Conservation (phyloP, 2,888 invertebrate genomes). For the Resseliella maxima region DNA sequence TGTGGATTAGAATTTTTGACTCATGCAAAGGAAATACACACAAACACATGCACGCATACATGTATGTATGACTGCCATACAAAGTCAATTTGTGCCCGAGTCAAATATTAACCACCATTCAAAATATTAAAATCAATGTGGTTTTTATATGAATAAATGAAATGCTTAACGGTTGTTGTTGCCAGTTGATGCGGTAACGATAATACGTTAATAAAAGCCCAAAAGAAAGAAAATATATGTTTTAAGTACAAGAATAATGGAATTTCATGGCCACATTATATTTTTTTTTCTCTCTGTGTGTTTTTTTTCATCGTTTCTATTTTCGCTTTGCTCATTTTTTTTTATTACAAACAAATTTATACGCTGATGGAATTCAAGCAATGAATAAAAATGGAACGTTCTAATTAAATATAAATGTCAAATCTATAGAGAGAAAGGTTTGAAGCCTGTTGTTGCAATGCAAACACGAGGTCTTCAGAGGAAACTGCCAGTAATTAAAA, state of each 20-base stretch:
- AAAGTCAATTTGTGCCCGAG: background rate
- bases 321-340: background rate
- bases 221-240: background rate
- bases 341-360: no score
- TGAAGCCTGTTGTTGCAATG: background rate
- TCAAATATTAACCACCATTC: slow-evolving; percentile 15
- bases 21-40: no score
- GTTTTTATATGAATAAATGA: slow-evolving; percentile 27
- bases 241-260: background rate
- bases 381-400: slow-evolving; percentile 10
- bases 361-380: background rate
- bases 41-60: no score
- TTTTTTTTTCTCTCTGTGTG: background rate
- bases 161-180: background rate
- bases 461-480: slow-evolving; percentile 18
- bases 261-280: background rate
- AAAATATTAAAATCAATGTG: slow-evolving; percentile 28
- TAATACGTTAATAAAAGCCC: no score
- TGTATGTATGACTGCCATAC: no score
- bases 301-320: background rate
- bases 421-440: background rate
- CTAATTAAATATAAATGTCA: slow-evolving; percentile 41
- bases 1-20: background rate
- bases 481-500: slow-evolving; percentile 40
- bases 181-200: background rate